phyloP scores from a whole-genome alignment of 2,797 vertebrate genomes.

The Coccyzus lansbergi region DNA sequence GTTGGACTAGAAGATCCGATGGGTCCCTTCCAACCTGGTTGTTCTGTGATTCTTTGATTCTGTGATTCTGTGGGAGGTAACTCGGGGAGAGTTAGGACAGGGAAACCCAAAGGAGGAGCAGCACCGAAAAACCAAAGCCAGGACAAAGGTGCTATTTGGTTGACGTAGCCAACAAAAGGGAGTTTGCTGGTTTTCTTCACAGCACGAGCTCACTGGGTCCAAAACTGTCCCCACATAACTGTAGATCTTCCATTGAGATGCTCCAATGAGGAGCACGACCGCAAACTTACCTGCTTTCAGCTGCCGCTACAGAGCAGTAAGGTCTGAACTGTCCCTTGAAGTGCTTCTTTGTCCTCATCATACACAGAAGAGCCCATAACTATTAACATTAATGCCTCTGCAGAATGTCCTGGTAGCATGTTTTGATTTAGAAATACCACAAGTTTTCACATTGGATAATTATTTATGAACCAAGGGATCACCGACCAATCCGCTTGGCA shows the following conservation, averaged over 20 bases:
- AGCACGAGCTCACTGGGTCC: neutral
- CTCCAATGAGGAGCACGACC: neutral
- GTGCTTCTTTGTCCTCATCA: neutral
- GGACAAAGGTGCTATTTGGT: neutral
- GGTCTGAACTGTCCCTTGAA: neutral
- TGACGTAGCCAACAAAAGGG: neutral
- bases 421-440: neutral
- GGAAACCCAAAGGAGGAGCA: neutral
- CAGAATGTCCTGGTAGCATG: neutral
- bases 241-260: neutral
- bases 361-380: neutral
- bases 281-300: neutral
- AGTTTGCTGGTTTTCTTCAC: neutral
- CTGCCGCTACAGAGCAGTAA: neutral
- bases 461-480: neutral
- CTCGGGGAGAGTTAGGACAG: rapidly evolving
- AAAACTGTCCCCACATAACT: neutral
- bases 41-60: too few species aligned
- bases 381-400: neutral
- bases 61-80: too few species aligned
- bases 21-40: too few species aligned
- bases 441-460: neutral
- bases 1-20: too few species aligned
- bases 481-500: neutral
- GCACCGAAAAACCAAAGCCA: neutral